Percentiles rank a stretch among this genome's conserved stretches.
Conservation (phyloP, 2,113 vertebrate species). For the Poeciliopsis prolifica region DNA sequence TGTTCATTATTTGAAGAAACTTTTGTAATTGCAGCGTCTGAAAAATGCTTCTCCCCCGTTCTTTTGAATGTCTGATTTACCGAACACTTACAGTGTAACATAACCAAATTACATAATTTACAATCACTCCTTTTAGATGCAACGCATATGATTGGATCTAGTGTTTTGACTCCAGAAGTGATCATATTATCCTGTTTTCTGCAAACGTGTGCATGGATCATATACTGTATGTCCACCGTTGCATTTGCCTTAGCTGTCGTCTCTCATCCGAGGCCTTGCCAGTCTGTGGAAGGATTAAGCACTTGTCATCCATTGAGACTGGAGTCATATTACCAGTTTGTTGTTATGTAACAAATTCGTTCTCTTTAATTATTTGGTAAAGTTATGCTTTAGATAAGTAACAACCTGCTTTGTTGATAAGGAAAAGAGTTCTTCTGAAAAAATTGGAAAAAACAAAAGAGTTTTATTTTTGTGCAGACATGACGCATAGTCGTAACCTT, state of each 20-base stretch:
- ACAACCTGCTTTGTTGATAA: background rate
- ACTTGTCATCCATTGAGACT: conserved; percentile 28
- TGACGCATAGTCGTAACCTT: conserved; percentile 3
- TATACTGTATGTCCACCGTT: conserved; percentile 38
- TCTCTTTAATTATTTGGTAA: background rate
- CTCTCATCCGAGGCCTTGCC: conserved; percentile 65
- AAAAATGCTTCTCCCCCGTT: conserved; percentile 12
- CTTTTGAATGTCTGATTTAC: conserved; percentile 43
- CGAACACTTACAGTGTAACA: conserved; percentile 36
- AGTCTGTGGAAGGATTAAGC: conserved; percentile 38
- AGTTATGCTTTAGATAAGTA: background rate
- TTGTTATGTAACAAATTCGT: conserved; percentile 3
- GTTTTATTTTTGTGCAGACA: background rate
- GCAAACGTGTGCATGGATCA: conserved; percentile 32
- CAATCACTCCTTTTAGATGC: conserved; percentile 10
- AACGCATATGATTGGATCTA: conserved; percentile 21
- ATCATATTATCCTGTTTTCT: conserved; percentile 14
- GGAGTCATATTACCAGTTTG: conserved; percentile 3
- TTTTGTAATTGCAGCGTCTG: background rate
- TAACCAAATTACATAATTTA: conserved; percentile 2
- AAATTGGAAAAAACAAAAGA: background rate
- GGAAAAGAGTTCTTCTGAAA: background rate
- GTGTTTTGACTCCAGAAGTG: conserved; percentile 9
- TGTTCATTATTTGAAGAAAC: conserved; percentile 37
- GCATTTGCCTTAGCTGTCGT: conserved; percentile 63